phyloP scores from a whole-genome alignment of 2,113 vertebrate species.

The Pyxicephalus adspersus region DNA sequence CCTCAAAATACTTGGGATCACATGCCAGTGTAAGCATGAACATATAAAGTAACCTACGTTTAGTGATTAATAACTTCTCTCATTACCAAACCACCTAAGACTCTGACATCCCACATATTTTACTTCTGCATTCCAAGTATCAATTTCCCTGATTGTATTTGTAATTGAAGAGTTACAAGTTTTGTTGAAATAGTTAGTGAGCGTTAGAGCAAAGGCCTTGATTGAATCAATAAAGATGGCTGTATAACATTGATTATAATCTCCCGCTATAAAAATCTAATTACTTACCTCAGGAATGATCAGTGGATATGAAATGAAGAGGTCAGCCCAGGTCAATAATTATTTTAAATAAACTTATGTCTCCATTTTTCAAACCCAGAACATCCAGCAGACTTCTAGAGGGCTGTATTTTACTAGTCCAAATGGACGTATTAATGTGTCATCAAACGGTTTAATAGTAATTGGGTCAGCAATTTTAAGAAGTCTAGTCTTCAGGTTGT shows the following conservation, averaged over 20 bases:
- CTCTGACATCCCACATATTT: not conserved
- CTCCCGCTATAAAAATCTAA: constrained; percentile 70
- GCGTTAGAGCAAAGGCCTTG: constrained; percentile 67
- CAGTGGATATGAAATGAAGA: constrained; percentile 65
- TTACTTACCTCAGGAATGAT: constrained; percentile 66
- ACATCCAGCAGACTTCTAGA: constrained; percentile 48
- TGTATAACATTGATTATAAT: constrained; percentile 67
- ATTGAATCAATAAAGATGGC: constrained; percentile 67
- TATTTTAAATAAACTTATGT: constrained; percentile 72
- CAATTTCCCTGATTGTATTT: constrained; percentile 25
- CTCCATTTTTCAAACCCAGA: constrained; percentile 56
- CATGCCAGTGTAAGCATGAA: too few species aligned
- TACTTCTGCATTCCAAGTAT: not conserved
- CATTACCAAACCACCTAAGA: constrained; percentile 59
- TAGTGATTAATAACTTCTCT: not conserved
- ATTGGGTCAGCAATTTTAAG: constrained; percentile 70
- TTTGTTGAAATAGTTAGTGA: constrained; percentile 63
- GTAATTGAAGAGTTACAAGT: constrained; percentile 46
- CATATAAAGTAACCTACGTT: too few species aligned
- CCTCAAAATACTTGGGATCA: too few species aligned
- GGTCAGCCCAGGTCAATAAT: constrained; percentile 67
- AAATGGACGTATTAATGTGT: constrained; percentile 69
- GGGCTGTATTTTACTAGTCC: constrained; percentile 67
- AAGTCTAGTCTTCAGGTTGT: constrained; percentile 66
- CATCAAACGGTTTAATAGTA: constrained; percentile 66